Evolutionary conservation across 2,888 invertebrate genomes (phyloP).

Genomic region (Colletes collaris): DNA sequence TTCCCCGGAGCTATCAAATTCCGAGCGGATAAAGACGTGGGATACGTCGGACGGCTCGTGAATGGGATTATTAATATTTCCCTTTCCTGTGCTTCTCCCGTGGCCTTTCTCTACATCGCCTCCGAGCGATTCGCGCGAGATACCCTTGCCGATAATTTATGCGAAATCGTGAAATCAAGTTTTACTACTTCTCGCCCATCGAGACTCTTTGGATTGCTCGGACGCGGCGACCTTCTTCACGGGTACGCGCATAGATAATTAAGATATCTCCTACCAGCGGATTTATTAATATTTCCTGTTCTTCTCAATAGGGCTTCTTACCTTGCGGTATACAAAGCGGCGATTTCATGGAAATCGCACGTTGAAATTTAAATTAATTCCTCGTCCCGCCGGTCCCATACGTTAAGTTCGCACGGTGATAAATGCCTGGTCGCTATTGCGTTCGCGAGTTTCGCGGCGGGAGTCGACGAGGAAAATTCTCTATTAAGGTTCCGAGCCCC

Average conservation of each 20-base stretch:
- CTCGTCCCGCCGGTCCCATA: conserved; percentile 1
- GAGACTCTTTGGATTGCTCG: conserved; percentile 46
- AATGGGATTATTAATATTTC: conserved; percentile 75
- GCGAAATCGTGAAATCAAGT: conserved; percentile 77
- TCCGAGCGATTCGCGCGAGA: conserved; percentile 58
- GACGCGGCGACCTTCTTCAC: conserved; percentile 52
- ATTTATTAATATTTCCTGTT: conserved; percentile 65
- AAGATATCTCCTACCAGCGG: conserved; percentile 68
- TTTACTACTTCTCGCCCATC: conserved; percentile 72
- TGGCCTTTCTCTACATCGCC: conserved; percentile 56
- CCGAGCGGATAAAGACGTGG: conserved; percentile 69
- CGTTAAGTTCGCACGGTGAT: conserved; percentile 19
- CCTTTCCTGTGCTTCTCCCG: conserved; percentile 50
- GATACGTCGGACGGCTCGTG: conserved; percentile 67
- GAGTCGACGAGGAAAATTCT: background rate
- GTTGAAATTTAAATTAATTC: conserved; percentile 37
- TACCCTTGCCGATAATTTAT: conserved; percentile 72
- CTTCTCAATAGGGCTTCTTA: conserved; percentile 30
- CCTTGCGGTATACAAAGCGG: conserved; percentile 16
- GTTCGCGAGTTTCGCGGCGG: conserved; percentile 5
- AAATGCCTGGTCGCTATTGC: background rate
- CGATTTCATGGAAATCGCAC: conserved; percentile 29
- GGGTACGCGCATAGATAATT: conserved; percentile 64
- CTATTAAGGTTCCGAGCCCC: background rate
- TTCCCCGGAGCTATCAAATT: conserved; percentile 70